phyloP scores from a whole-genome alignment of 2,797 vertebrate species.

The Syngnathus rostellatus region DNA sequence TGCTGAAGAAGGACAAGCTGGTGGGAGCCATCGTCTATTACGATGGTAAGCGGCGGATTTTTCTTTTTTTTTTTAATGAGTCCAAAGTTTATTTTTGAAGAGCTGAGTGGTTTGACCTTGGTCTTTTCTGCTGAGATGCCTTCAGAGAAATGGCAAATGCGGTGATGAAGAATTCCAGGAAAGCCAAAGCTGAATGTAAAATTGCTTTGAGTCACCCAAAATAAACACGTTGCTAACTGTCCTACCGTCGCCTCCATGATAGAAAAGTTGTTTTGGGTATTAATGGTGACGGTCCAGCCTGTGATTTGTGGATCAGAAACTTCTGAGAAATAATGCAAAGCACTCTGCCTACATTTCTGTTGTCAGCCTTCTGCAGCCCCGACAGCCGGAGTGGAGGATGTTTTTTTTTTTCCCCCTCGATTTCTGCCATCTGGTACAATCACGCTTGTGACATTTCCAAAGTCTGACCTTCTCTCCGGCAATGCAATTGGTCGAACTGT shows the following conservation, averaged over 20 bases:
- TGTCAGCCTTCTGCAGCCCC: constrained; percentile 25
- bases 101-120: constrained; percentile 17
- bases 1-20: constrained; percentile 89
- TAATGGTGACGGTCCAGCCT: too few relatives aligned
- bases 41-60: constrained; percentile 75
- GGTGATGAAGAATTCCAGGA: not conserved
- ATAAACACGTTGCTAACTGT: too few relatives aligned
- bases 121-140: not conserved
- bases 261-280: too few relatives aligned
- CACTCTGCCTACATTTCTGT: constrained; percentile 36
- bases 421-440: constrained; percentile 75
- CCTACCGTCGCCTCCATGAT: too few relatives aligned
- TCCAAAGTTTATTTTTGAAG: constrained; percentile 31
- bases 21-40: constrained; percentile 97
- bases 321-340: constrained; percentile 17
- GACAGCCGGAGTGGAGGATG: constrained; percentile 26
- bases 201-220: not conserved
- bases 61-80: constrained; percentile 1
- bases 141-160: not conserved
- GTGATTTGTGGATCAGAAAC: too few relatives aligned
- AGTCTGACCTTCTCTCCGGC: constrained; percentile 74
- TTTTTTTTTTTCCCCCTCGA: constrained; percentile 51
- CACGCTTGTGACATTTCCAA: constrained; percentile 71
- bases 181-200: not conserved
- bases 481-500: constrained; percentile 33